Percentiles rank a stretch among this genome's conserved stretches.
phyloP scores from a whole-genome alignment of 2,888 invertebrate genomes.

The Cheilosia impressa region DNA sequence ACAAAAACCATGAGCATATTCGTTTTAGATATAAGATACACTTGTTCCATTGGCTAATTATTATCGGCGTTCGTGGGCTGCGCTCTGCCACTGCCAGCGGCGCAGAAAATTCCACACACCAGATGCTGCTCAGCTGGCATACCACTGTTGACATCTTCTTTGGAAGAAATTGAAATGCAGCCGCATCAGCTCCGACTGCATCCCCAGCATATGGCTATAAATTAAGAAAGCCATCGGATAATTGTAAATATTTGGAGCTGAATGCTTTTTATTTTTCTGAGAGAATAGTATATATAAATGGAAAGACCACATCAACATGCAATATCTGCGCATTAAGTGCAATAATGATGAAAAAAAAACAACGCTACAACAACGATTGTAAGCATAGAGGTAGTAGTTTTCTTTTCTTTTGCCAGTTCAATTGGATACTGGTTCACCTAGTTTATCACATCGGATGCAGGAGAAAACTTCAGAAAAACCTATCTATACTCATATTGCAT shows the following conservation, averaged over 20 bases:
- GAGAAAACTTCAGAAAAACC: slow-evolving; percentile 60
- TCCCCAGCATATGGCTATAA: slow-evolving; percentile 28
- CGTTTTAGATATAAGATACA: slow-evolving; percentile 54
- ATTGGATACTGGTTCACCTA: slow-evolving; percentile 76
- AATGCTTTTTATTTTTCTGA: slow-evolving; percentile 39
- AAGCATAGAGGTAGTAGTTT: slow-evolving; percentile 53
- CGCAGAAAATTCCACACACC: slow-evolving; percentile 58
- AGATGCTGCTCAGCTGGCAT: slow-evolving; percentile 21
- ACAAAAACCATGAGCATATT: slow-evolving; percentile 41
- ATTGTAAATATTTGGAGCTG: slow-evolving; percentile 72
- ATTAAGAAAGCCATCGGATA: slow-evolving; percentile 66
- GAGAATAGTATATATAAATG: slow-evolving; percentile 50
- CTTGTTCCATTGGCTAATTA: slow-evolving; percentile 72
- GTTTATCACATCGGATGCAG: slow-evolving; percentile 69
- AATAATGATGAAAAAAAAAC: slow-evolving; percentile 60
- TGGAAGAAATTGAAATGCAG: slow-evolving; percentile 58
- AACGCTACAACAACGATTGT: slow-evolving; percentile 10
- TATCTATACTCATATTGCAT: slow-evolving; percentile 42
- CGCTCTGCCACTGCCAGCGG: slow-evolving; percentile 30
- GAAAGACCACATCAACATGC: slow-evolving; percentile 68
- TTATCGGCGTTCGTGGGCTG: slow-evolving; percentile 51
- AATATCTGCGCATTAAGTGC: slow-evolving; percentile 70
- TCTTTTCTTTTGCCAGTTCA: slow-evolving; percentile 71
- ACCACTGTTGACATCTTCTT: slow-evolving; percentile 63
- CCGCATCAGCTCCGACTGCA: slow-evolving; percentile 17